Base-by-base conservation (phyloP, 2,888 invertebrate genomes). In the Allacma fusca region DNA sequence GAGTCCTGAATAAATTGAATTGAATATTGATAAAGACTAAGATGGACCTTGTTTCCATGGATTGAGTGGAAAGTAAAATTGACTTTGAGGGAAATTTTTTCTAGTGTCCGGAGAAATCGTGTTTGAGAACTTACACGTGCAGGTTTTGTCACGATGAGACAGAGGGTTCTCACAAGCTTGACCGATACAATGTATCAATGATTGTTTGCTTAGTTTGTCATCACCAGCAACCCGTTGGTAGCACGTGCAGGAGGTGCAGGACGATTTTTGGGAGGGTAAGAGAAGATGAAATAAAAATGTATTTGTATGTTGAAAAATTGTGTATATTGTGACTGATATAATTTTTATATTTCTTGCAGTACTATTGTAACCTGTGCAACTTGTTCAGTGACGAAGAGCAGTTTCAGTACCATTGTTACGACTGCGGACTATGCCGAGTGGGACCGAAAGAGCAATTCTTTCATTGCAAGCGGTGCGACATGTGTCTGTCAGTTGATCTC, bases 401-500 rank as follows among this genome's bases (percentile, higher is more conserved):
- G n/a, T 7, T 7, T n/a, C n/a, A 13, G 9, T 59, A 59, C n/a
- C 59, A 59, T 59, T 59, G 59, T n/a, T 23, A 13, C 7, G 12
- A n/a, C 19, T 59, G 59, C 23, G 59, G 59, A 59, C 23, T 59
- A 7, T 59, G 59, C n/a, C 59, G 59, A 7, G 59, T 59, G 19
- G 59, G 59, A 13, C 59, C 59, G 9, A 7, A 7, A 7, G 12
- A 59, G 7, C 7, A 59, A 7, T 59, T 13, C 23, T 59, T 59
- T n/a, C 59, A 59, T 23, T 59, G 59, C 59, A 59, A 19, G 19
- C 7, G 19, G 59, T 59, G 59, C 23, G 59, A 23, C n/a, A n/a
- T 59, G 7, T 59, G 59, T n/a, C n/a, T 59, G 59, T 59, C 59
- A 19, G 19, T 59, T 23, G 59, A 59, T 59, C 59, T 59, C 23